Evolutionary conservation across 2,797 vertebrate species (phyloP), one percentile per base, ranked within the genome.

Genomic region (Lacerta viridis): DNA sequence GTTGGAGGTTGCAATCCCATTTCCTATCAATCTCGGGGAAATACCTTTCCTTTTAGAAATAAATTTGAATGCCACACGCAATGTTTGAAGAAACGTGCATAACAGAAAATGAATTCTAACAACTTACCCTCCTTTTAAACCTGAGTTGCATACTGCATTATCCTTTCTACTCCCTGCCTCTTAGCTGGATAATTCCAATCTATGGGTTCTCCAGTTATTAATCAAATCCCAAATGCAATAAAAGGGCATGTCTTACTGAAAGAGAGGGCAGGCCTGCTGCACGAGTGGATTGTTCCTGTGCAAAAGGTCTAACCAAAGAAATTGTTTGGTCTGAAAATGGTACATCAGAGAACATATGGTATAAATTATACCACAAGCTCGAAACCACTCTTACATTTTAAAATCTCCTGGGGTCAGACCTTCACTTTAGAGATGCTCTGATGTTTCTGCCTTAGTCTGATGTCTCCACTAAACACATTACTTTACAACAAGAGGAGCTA

Each of bases 311-410:
- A 94, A 90, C 72, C 68, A 88, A 80, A 91, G 94, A 93, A 80
- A 88, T 18, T 61, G 77, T 88, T 94, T 43, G 6, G 3, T 46
- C 71, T 82, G 88, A 93, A 93, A 95, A 92, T 84, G 92, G 59
- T 95, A 95, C 95, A 95, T 95, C 93, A 91, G 83, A 92, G 87
- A 96, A 90, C 94, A 96, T 92, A 90, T 92, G 94, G 94, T 88
- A 95, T 88, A 94, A 94, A 97, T 96, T 61, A 50, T 87, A 92
- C 74, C 0, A 2, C 93, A 92, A 93, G 89, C 0, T 0, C 91
- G 92, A 94, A 96, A 95, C 84, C 95, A 91, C 92, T 92, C 90
- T 91, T 92, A 83, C 91, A 94, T 91, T 92, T 80, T 91, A 96
- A 97, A 95, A 94, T 94, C 80, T 80, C 92, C 91, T 94, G 93